Conservation (phyloP, 1,140 invertebrate genomes). For the Trichonephila inaurata region DNA sequence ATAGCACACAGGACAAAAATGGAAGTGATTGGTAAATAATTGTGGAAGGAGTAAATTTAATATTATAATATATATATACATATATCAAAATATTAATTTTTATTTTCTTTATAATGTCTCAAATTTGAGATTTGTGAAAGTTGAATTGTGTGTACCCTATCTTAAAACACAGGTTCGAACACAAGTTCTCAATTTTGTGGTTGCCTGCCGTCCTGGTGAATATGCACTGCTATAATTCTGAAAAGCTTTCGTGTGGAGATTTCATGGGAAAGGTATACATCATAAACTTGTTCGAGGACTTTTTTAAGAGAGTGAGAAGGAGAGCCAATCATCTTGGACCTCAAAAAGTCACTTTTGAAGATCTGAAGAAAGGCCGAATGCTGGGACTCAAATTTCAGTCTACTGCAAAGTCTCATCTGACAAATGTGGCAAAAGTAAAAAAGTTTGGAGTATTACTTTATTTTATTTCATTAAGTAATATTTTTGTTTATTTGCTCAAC, state of each 20-base stretch:
- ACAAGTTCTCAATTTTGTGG: conserved; percentile 53
- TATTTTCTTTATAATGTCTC: too few species aligned
- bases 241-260: conserved; percentile 55
- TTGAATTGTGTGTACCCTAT: background rate
- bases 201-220: conserved; percentile 21
- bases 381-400: background rate
- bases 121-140: too few species aligned
- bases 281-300: background rate
- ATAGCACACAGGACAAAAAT: too few species aligned
- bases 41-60: too few species aligned
- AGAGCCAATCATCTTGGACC: conserved; percentile 32
- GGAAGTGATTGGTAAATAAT: too few species aligned
- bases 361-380: background rate
- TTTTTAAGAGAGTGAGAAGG: conserved; percentile 16
- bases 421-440: conserved; percentile 47
- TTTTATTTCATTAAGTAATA: too few species aligned
- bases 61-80: too few species aligned
- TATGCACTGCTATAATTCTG: conserved; percentile 47
- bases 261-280: conserved; percentile 18
- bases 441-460: background rate
- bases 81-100: too few species aligned
- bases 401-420: conserved; percentile 33
- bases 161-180: conserved; percentile 29
- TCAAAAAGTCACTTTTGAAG: conserved; percentile 13
- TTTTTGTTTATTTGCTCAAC: too few species aligned